Evolutionary conservation across 2,888 invertebrate genomes (phyloP), one percentile per base, ranked within the genome.

Genomic region (Teleogryllus oceanicus): DNA sequence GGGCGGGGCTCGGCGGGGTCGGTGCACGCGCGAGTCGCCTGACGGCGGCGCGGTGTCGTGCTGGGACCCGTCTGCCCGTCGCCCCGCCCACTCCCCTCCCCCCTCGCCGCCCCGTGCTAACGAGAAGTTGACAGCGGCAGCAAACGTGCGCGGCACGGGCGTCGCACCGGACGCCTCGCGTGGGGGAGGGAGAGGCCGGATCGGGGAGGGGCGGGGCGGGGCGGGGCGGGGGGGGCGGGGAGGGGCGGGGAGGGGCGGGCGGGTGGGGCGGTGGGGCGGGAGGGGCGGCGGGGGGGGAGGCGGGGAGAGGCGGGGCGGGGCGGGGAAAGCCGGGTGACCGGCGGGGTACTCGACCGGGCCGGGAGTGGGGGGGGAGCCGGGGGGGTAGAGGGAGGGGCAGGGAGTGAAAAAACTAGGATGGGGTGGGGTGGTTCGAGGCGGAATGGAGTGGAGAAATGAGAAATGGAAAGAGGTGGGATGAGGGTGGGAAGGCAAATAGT

Each of bases 51-150:
- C n/a, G 62, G 62, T 18, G 62, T 62, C 13, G 62, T 18, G 62
- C 8, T 37, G 37, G 37, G 37, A 37, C 37, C 37, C 37, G 62
- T 62, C 62, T 37, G 37, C 62, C 13, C 62, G 62, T 10, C 62
- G 13, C 62, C 62, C 62, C 62, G 18, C 62, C 24, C 62, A 62
- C 62, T 12, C 62, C 13, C 12, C 18, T 62, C 2, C 62, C 62
- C 62, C 62, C 62, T 10, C 13, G 62, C 62, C 62, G 8, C 62
- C 62, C 62, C 62, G n/a, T n/a, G 62, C 62, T 62, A 62, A 62
- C 62, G 62, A 62, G 62, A 62, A 62, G 62, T 62, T 62, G 62
- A 62, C 62, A 62, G 62, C 62, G 62, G 62, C 62, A 37, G 62
- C 8, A 8, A 18, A 62, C 62, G 62, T 12, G 62, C 13, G 62